Base-by-base conservation (phyloP, 2,113 vertebrate genomes). In the Xyliphius kryptos region DNA sequence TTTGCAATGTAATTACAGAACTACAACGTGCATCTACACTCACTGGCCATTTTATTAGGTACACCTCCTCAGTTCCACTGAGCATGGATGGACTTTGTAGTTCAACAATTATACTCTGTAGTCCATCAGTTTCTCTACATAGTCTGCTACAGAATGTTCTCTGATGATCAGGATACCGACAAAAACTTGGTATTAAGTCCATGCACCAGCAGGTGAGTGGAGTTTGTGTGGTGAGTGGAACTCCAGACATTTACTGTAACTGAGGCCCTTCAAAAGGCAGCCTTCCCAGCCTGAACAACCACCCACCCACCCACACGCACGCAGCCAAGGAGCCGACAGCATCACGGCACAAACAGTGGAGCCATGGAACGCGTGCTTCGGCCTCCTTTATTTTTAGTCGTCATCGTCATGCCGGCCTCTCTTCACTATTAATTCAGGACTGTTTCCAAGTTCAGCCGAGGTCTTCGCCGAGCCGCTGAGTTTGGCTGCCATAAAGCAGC, bases 361-460 rank as follows among this genome's bases (percentile, higher is more conserved):
- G 15, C 16, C 56, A 50, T 44, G 59, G 67, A 69, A 73, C 49
- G 32, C 14, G 17, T 14, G 38, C 58, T 49, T 63, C 38, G 3
- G 47, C 40, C 32, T 57, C 69, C 49, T 52, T 63, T 67, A 51
- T 70, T 70, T 76, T 75, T 68, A 66, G 65, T 52, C 66, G 22
- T 52, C 68, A 66, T 47, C 37, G 43, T 63, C 69, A 72, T 66
- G 56, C 65, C 54, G 40, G 46, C 68, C 72, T 59, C 54, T 46
- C 75, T 71, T 76, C 69, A 64, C 56, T 74, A 75, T 75, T 75
- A 68, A 75, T 64, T 68, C 55, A 66, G 72, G 74, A 76, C 53
- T 57, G 71, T 75, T 67, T 69, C 69, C 21, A 50, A 11, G 86
- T 86, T 89, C 86, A 89, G 65, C 75, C 79, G 61, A 88, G 86